A percentile compares a stretch with the other conserved stretches of the same genome.
phyloP scores from a whole-genome alignment of 2,888 invertebrate species.

The Marronus borbonicus region DNA sequence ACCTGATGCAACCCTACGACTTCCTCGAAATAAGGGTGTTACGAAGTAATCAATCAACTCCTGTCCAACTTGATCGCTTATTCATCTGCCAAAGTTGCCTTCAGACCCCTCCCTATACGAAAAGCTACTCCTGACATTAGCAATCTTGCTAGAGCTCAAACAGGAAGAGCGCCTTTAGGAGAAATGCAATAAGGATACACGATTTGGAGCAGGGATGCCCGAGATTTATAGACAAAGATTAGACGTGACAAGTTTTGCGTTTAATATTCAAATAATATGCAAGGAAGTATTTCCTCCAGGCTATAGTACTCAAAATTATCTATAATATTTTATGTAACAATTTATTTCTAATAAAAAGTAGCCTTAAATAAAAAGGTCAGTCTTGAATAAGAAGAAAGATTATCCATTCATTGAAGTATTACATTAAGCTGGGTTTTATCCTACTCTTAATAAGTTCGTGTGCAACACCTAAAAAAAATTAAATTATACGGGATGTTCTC shows the following conservation, averaged over 20 bases:
- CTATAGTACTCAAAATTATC: no score
- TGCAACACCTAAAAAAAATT: no score
- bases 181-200: not conserved
- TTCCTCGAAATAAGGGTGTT: constrained; percentile 35
- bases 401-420: no score
- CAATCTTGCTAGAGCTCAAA: constrained; percentile 40
- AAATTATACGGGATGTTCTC: no score
- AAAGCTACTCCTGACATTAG: constrained; percentile 9
- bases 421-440: no score
- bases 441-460: no score
- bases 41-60: constrained; percentile 39
- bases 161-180: not conserved
- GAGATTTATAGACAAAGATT: not conserved
- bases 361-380: no score
- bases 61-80: constrained; percentile 41
- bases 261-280: not conserved
- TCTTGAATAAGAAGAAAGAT: no score
- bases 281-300: not conserved
- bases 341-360: no score
- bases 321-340: no score
- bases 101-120: not conserved
- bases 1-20: not conserved
- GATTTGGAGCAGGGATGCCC: not conserved
- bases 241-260: not conserved
- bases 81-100: constrained; percentile 14